Percentiles rank a stretch among this genome's conserved stretches.
Evolutionary conservation across 1,140 invertebrate species (phyloP).

Genomic region (Drosophila grimshawi): DNA sequence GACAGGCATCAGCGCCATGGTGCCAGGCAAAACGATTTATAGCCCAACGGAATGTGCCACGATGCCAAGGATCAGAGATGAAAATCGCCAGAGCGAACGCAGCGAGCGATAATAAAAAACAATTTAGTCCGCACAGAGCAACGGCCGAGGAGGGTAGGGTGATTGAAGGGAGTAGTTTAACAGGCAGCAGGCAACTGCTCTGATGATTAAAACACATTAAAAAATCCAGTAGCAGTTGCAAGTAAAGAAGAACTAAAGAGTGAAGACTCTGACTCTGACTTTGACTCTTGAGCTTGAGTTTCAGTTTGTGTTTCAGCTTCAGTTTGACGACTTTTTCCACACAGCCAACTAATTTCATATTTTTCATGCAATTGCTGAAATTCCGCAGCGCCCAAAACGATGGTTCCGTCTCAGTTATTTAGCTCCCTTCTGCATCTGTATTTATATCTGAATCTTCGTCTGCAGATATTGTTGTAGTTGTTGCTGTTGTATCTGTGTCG

Average conservation of each 20-base stretch:
- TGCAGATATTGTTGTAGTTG: neutral
- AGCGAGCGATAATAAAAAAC: conserved; percentile 55
- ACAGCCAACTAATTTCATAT: conserved; percentile 79
- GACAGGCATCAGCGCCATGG: conserved; percentile 67
- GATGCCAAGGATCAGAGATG: conserved; percentile 71
- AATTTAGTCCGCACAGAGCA: conserved; percentile 36
- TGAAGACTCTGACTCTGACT: neutral
- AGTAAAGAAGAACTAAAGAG: neutral
- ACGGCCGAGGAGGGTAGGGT: neutral
- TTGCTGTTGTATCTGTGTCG: conserved; percentile 39
- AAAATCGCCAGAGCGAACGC: conserved; percentile 49
- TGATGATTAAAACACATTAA: conserved; percentile 84
- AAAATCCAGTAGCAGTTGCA: conserved; percentile 65
- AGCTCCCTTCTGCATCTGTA: neutral
- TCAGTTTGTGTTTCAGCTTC: neutral
- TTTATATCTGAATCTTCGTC: conserved; percentile 19
- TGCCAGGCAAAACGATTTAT: conserved; percentile 81
- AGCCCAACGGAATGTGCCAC: conserved; percentile 80
- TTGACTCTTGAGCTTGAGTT: conserved; percentile 20
- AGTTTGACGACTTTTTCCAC: conserved; percentile 57
- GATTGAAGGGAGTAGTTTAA: neutral
- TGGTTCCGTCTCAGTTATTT: conserved; percentile 14
- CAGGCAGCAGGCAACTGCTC: conserved; percentile 31
- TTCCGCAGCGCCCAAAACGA: conserved; percentile 68
- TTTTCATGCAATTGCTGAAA: conserved; percentile 82